Evolutionary conservation across 2,113 vertebrate species (phyloP), one percentile per base, ranked within the genome.

Genomic region (human (Homo sapiens)): DNA sequence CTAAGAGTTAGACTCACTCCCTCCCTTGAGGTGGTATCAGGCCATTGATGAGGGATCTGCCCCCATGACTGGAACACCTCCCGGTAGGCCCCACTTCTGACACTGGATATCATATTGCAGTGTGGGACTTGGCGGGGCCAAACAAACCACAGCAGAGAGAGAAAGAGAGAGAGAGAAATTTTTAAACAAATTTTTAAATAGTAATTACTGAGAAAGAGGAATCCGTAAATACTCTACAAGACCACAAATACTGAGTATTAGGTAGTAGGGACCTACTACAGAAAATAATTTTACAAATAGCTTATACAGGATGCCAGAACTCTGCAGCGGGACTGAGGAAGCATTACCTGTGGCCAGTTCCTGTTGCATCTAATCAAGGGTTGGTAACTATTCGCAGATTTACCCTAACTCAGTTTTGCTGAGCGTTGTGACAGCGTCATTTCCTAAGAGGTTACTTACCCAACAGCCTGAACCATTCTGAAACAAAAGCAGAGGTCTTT

Each of bases 341-440:
- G 11, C 14, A 17, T 14, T 27, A 2, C 27, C 10, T 18, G 17
- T 40, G 57, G 38, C 76, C 11, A 1, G 50, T 87, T 30, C 27
- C 12, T 30, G 16, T 4, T 9, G 20, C 10, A 0, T n/a, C 2
- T 30, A 5, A 3, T 18, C 6, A 43, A 18, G 12, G 27, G 22
- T 8, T 23, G 48, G 23, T 40, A 16, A 38, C 18, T 8, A 0
- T 43, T 55, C 1, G 45, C 9, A 79, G 88, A 13, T 38, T 90
- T 35, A 6, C 45, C 59, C 3, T 17, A 3, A 25, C 30, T 2
- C 23, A 45, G 6, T 4, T 64, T 27, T 48, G 75, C 81, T 52
- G 5, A 76, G 27, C 13, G 0, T 80, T 48, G 5, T n/a, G 22
- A 25, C 27, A 32, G 6, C 16, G 4, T 35, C 48, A 30, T 57